phyloP scores from a whole-genome alignment of 2,888 invertebrate species.

The Megaustenia siamemsis region DNA sequence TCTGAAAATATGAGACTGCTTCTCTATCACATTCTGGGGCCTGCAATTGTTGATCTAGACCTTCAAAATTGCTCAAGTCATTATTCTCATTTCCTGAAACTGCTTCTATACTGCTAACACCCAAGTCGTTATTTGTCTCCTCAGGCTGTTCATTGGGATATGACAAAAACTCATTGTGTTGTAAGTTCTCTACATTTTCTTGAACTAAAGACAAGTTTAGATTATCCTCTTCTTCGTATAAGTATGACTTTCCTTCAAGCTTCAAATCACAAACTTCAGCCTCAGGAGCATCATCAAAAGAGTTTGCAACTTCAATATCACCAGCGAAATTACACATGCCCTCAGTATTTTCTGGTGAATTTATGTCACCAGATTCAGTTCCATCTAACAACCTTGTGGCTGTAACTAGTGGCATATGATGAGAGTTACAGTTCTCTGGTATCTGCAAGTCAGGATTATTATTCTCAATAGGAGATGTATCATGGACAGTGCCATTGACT shows the following conservation, averaged over 20 bases:
- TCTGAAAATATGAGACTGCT: conserved; percentile 13
- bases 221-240: conserved; percentile 42
- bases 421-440: neutral
- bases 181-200: neutral
- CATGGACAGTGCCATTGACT: neutral
- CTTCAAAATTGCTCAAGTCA: neutral
- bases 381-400: neutral
- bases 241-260: neutral
- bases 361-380: neutral
- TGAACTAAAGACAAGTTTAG: neutral
- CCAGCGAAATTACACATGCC: conserved; percentile 21
- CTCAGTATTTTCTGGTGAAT: neutral
- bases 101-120: neutral
- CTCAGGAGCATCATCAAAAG: conserved; percentile 47
- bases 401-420: neutral
- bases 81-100: conserved; percentile 16
- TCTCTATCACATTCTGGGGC: conserved; percentile 53
- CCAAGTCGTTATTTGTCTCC: neutral
- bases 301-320: conserved; percentile 23
- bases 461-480: neutral
- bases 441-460: neutral
- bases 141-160: neutral
- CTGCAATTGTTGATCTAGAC: conserved; percentile 35
- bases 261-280: conserved; percentile 37
- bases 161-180: neutral